These are phyloP conservation scores for Zaprionus nigranus DNA, from an alignment of 1,140 invertebrate species.

Conservation along the genomic window DNA sequence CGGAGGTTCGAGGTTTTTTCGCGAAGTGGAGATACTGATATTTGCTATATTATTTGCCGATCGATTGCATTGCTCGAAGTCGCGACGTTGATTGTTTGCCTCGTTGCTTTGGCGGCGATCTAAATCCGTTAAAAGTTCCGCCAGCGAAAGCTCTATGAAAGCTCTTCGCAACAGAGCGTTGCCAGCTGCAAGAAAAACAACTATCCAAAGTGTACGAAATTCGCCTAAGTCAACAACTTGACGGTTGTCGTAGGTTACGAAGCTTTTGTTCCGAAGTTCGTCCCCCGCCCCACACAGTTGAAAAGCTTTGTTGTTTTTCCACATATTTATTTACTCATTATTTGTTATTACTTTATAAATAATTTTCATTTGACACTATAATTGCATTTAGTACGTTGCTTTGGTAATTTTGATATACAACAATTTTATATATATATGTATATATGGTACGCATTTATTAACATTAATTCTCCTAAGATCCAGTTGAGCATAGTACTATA, in stretches of 20 bases:
- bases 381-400: conserved; percentile 61
- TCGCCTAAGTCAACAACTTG: conserved; percentile 40
- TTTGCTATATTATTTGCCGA: conserved; percentile 32
- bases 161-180: conserved; percentile 33
- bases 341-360: conserved; percentile 45
- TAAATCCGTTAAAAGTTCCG: conserved; percentile 73
- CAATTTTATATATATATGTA: conserved; percentile 49
- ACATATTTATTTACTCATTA: conserved; percentile 48
- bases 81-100: conserved; percentile 52
- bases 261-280: conserved; percentile 27
- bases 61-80: conserved; percentile 44
- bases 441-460: conserved; percentile 36
- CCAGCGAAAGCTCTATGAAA: conserved; percentile 62
- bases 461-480: conserved; percentile 41
- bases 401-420: conserved; percentile 79
- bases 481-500: conserved; percentile 42
- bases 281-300: background rate
- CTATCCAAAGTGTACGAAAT: conserved; percentile 14
- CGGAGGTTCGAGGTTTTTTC: conserved; percentile 15
- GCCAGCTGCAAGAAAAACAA: conserved; percentile 35
- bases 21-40: conserved; percentile 4
- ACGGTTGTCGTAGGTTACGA: conserved; percentile 46
- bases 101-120: conserved; percentile 59
- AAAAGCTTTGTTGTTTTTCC: conserved; percentile 14
- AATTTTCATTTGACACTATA: conserved; percentile 74